Base-by-base conservation (phyloP, 2,113 vertebrate genomes). In the Taxidea taxus region DNA sequence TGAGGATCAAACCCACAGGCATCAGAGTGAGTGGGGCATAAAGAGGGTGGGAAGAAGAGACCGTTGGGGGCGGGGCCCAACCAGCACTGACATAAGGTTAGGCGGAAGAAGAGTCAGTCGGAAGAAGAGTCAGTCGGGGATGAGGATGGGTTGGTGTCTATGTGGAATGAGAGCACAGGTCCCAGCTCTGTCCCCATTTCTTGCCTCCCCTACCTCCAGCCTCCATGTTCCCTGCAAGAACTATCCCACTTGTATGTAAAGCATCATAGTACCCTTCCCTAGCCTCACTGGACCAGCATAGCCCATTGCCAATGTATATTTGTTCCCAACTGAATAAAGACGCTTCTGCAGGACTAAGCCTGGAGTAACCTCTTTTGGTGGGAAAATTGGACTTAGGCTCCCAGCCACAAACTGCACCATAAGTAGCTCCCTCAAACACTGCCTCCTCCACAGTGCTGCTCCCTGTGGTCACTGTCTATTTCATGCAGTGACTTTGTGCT, bases 261-360 rank as follows among this genome's bases (percentile, higher is more conserved):
- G 31, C 44, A 4, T 16, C 44, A 47, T 0, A 29, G 51, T 11
- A 16, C 29, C 64, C 42, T 60, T 81, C 8, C 31, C 29, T 27
- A 1, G 25, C 70, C 64, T 64, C 31, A 8, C 14, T 58, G 14
- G 49, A 39, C 92, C 62, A 13, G 47, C 37, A 10, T 2, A 37
- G 66, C 39, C 84, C 25, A 25, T 74, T 23, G n/a, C 64, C 15
- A 7, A 2, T 20, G 21, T 68, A 31, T 75, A 49, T 62, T 86
- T 94, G 47, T 74, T 92, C 83, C 16, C 66, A 83, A 93, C 6
- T 95, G 90, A 95, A 93, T 84, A 83, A 94, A 95, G 90, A 95
- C 77, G 23, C 20, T 91, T 96, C 93, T 93, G 82, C 13, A 84
- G 78, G 60, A 68, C 66, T 70, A 56, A 56, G 8, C 15, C 70